Conservation (phyloP, 2,888 invertebrate genomes). For the Frankliniella fusca region DNA sequence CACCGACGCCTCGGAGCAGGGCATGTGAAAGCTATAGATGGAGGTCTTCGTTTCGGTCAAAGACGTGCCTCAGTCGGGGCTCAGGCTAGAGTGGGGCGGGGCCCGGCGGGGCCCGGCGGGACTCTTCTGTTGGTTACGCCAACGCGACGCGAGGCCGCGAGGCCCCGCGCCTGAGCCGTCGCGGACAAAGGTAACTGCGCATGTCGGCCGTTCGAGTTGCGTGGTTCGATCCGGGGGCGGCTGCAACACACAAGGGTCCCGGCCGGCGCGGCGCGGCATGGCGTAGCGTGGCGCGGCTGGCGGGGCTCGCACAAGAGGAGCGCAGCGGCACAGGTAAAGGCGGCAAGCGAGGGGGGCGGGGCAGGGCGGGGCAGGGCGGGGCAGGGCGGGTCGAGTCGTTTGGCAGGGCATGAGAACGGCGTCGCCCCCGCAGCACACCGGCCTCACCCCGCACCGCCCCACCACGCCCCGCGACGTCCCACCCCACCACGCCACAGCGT, state of each 20-base stretch:
- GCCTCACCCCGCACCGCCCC: neutral
- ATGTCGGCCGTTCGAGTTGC: neutral
- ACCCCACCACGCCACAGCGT: neutral
- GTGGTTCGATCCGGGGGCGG: neutral
- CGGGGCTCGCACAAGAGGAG: too few species aligned
- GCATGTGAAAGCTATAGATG: neutral
- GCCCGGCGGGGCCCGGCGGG: too few species aligned
- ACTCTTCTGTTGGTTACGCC: too few species aligned
- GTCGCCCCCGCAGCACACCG: neutral
- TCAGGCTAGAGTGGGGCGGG: too few species aligned
- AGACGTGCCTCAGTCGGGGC: neutral
- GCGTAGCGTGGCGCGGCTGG: too few species aligned
- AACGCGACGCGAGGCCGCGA: too few species aligned
- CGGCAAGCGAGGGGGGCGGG: too few species aligned
- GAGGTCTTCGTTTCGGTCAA: neutral
- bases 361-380: neutral
- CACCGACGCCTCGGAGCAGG: neutral
- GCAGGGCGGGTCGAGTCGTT: neutral
- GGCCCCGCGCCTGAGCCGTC: too few species aligned
- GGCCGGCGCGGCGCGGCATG: too few species aligned
- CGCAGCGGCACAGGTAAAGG: too few species aligned
- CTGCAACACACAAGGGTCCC: too few species aligned
- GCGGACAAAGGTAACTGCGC: too few species aligned
- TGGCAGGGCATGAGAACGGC: conserved; percentile 16
- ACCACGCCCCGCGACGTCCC: neutral